Evolutionary conservation across 2,797 vertebrate species (phyloP).

Genomic region (Argya squamiceps): DNA sequence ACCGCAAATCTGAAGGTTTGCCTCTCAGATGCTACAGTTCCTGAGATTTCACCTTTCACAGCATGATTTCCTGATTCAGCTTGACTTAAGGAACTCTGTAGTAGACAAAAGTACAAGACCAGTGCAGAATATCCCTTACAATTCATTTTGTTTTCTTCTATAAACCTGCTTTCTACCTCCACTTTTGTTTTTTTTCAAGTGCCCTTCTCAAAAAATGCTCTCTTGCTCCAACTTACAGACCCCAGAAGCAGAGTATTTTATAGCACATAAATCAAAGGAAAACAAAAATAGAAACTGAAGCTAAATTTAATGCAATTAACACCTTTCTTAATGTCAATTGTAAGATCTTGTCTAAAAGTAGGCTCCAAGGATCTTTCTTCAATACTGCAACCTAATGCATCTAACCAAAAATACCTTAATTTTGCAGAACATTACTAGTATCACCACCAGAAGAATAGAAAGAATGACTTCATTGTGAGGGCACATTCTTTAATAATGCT

Average conservation of each 20-base stretch:
- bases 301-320: neutral
- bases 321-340: neutral
- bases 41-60: neutral
- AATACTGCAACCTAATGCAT: neutral
- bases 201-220: neutral
- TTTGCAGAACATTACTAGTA: neutral
- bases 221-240: neutral
- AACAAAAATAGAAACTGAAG: neutral
- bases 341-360: neutral
- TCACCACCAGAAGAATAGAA: neutral
- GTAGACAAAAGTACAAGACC: neutral
- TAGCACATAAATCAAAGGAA: neutral
- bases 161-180: neutral
- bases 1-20: neutral
- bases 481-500: neutral
- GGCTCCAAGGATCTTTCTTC: neutral
- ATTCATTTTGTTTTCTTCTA: neutral
- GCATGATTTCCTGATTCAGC: neutral
- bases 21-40: neutral
- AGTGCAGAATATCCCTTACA: neutral
- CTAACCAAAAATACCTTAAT: neutral
- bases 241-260: neutral
- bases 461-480: neutral
- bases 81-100: neutral
- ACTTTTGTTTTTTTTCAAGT: neutral